Evolutionary conservation across 1,140 invertebrate genomes (phyloP).

Genomic region (Oscheius sp.): DNA sequence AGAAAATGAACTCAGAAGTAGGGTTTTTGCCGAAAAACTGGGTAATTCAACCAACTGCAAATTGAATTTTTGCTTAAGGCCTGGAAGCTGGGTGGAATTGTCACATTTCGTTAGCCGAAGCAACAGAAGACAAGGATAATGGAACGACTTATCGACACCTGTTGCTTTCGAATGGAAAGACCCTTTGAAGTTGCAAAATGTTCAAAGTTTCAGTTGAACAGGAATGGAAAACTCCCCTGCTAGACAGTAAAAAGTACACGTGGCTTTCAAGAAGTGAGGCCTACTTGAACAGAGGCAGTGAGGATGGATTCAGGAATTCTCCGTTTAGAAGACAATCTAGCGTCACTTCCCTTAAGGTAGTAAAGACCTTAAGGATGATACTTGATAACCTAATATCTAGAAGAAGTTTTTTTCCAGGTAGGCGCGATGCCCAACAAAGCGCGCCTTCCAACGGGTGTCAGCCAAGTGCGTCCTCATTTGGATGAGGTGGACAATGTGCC

Average conservation of each 20-base stretch:
- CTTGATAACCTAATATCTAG: not conserved
- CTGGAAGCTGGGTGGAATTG: conserved; percentile 35
- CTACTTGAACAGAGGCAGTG: not conserved
- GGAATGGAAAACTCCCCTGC: too few relatives aligned
- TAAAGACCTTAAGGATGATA: too few relatives aligned
- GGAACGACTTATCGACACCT: not conserved
- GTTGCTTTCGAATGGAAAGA: not conserved
- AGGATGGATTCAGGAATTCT: not conserved
- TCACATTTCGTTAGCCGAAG: conserved; percentile 29
- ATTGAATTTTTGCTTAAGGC: not conserved
- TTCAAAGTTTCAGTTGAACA: too few relatives aligned
- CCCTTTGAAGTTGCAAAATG: too few relatives aligned
- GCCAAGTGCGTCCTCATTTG: conserved; percentile 23
- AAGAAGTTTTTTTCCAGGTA: conserved; percentile 9
- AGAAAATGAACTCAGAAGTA: conserved; percentile 28
- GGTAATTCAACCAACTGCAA: conserved; percentile 1
- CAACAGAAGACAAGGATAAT: not conserved
- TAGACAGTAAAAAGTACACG: too few relatives aligned
- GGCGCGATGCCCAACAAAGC: conserved; percentile 25
- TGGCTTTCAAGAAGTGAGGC: not conserved
- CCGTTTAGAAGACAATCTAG: not conserved
- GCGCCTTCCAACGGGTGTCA: conserved; percentile 18
- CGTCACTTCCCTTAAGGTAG: not conserved
- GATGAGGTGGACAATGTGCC: conserved; percentile 34
- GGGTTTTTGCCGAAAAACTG: conserved; percentile 30